Percentiles rank a stretch among this genome's conserved stretches.
phyloP scores from a whole-genome alignment of 2,888 invertebrate species.

The Drosophila formosana region DNA sequence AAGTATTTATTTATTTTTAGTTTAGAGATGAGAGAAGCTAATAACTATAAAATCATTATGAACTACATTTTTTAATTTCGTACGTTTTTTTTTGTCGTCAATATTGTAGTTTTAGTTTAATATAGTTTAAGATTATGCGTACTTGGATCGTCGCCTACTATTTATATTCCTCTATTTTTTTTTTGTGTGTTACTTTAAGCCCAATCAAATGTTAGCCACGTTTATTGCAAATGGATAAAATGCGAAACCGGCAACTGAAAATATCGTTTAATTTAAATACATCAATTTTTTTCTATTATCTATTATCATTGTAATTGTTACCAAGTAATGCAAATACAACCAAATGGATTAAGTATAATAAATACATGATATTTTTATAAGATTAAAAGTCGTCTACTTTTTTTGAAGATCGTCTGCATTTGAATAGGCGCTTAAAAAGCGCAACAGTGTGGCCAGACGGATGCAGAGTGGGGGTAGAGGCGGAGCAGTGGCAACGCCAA shows the following conservation, averaged over 20 bases:
- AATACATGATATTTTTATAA: conserved; percentile 71
- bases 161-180: conserved; percentile 18
- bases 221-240: neutral
- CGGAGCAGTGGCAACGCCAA: conserved; percentile 38
- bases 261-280: conserved; percentile 5
- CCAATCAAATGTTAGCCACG: conserved; percentile 2
- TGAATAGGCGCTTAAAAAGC: neutral
- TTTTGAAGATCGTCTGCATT: neutral
- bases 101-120: conserved; percentile 14
- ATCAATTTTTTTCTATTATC: conserved; percentile 18
- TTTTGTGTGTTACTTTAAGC: conserved; percentile 28
- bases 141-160: conserved; percentile 9
- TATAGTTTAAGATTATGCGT: neutral
- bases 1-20: conserved; percentile 50
- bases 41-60: conserved; percentile 38
- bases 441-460: conserved; percentile 18
- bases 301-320: conserved; percentile 38
- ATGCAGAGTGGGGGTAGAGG: neutral
- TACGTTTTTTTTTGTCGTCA: conserved; percentile 2
- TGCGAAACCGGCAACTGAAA: conserved; percentile 2
- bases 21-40: conserved; percentile 50
- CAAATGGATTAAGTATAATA: conserved; percentile 47
- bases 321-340: conserved; percentile 52
- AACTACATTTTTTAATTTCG: conserved; percentile 6
- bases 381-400: conserved; percentile 12